Percentiles rank a stretch among this genome's conserved stretches.
phyloP scores from a whole-genome alignment of 2,888 invertebrate genomes.

The Linnaemya tessellans region DNA sequence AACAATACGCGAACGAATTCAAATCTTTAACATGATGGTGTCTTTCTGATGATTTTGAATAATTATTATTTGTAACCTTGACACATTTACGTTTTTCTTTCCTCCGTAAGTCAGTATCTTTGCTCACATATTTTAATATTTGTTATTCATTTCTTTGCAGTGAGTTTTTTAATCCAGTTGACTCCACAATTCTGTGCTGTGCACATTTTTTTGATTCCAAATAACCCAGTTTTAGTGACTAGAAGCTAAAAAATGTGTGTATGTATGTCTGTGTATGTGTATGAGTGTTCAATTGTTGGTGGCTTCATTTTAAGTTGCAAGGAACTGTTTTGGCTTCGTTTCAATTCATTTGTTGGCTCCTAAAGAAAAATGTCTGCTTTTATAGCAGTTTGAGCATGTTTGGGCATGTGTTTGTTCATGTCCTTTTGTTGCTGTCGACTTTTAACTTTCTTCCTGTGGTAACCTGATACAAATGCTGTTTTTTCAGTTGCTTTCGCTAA shows the following conservation, averaged over 20 bases:
- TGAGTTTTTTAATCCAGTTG: constrained; percentile 45
- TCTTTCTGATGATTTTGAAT: background rate
- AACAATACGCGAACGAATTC: constrained; percentile 22
- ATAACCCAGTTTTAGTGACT: constrained; percentile 66
- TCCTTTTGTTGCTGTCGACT: constrained; percentile 58
- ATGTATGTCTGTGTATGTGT: background rate
- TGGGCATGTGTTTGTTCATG: constrained; percentile 39
- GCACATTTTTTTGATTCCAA: constrained; percentile 34
- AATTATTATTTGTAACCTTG: constrained; percentile 47
- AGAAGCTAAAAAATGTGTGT: background rate
- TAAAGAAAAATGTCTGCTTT: constrained; percentile 20
- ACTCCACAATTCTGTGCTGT: constrained; percentile 47
- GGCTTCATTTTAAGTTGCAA: constrained; percentile 60
- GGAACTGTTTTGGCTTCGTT: constrained; percentile 68
- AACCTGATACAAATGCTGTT: constrained; percentile 69
- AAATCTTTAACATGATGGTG: background rate
- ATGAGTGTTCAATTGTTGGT: constrained; percentile 37
- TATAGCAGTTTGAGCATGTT: constrained; percentile 12
- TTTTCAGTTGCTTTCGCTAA: constrained; percentile 56
- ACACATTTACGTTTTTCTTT: constrained; percentile 42
- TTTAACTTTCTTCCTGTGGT: constrained; percentile 44
- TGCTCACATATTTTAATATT: background rate
- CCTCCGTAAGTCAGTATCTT: background rate
- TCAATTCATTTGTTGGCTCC: constrained; percentile 15
- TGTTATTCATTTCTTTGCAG: constrained; percentile 39